Evolutionary conservation across 2,797 vertebrate genomes (phyloP), one percentile per base, ranked within the genome.

Genomic region (Ibycter americanus): DNA sequence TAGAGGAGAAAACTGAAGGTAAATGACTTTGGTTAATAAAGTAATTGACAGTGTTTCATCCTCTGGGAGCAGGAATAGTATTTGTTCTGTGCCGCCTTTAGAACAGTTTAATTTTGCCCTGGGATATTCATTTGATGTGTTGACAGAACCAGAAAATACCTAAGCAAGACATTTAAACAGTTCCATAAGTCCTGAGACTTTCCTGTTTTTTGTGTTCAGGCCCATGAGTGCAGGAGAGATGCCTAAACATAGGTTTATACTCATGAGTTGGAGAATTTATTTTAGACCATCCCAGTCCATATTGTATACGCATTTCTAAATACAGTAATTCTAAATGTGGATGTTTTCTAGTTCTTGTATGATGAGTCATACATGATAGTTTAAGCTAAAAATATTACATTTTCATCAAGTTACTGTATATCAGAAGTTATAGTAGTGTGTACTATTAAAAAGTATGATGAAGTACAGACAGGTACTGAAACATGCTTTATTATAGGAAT

Each of bases 1-100:
- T 99, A 5, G 98, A 99, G 92, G 89, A 98, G 56, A 98, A 99
- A 95, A 99, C 99, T 3, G 98, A 98, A 96, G 98, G 99, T 99
- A 85, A 97, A 95, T 13, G 14, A 40, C 19, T 44, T 84, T 38
- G 4, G 1, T 40, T 90, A 65, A 61, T 83, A 38, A 90, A 78
- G 21, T 36, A 55, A 74, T 40, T 34, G 38, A 2, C 2, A 47
- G 10, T 10, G 7, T 73, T 90, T 67, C 22, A 6, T 63, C 22
- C 26, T 26, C 27, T 4, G 20, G 49, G 40, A 89, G 36, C 9
- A 54, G 32, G 40, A 84, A 42, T 46, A 70, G n/a, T 25, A 27
- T 89, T 82, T 84, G 18, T 59, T 95, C 56, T 86, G 38, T 96
- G 18, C 18, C 16, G 2, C 49, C 26, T 61, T 85, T 54, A 52